These are phyloP conservation scores for Acestrorhynchus altus DNA, from an alignment of 2,797 vertebrate species.

Conservation along the genomic window DNA sequence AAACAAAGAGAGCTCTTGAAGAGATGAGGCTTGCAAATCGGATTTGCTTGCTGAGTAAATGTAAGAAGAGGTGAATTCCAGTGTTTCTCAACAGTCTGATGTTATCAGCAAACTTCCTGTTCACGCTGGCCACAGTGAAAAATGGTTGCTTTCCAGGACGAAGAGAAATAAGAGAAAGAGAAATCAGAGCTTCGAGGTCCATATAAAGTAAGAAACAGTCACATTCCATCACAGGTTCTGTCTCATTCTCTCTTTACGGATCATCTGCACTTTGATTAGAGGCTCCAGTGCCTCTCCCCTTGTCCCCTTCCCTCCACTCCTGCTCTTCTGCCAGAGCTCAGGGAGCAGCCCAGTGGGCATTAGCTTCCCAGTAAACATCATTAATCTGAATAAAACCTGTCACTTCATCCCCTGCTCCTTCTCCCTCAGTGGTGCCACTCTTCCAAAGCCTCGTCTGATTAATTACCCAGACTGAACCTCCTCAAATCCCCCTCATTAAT, in stretches of 20 bases:
- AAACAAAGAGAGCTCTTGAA: neutral
- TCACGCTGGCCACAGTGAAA: neutral
- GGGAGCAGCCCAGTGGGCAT: slow-evolving; percentile 51
- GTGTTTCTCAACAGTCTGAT: slow-evolving; percentile 34
- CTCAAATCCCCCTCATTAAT: slow-evolving; percentile 22
- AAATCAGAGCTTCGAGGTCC: neutral
- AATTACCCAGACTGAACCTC: slow-evolving; percentile 18
- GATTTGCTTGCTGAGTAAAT: neutral
- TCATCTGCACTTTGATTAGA: neutral
- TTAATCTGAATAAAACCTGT: slow-evolving; percentile 59
- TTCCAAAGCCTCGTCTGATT: slow-evolving; percentile 19
- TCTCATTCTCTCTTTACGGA: neutral
- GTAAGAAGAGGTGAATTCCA: slow-evolving; percentile 14
- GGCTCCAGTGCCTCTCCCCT: neutral
- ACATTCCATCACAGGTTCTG: neutral
- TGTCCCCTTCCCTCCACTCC: neutral
- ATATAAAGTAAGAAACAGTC: neutral
- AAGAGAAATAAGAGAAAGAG: neutral
- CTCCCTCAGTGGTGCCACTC: slow-evolving; percentile 14
- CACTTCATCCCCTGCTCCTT: slow-evolving; percentile 23
- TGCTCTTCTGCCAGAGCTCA: slow-evolving; percentile 27
- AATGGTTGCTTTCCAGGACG: neutral
- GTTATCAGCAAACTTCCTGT: slow-evolving; percentile 35
- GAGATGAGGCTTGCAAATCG: neutral
- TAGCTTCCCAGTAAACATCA: slow-evolving; percentile 60